Base-by-base conservation (phyloP, 2,113 vertebrate species). In the Sporophila hypoxantha region DNA sequence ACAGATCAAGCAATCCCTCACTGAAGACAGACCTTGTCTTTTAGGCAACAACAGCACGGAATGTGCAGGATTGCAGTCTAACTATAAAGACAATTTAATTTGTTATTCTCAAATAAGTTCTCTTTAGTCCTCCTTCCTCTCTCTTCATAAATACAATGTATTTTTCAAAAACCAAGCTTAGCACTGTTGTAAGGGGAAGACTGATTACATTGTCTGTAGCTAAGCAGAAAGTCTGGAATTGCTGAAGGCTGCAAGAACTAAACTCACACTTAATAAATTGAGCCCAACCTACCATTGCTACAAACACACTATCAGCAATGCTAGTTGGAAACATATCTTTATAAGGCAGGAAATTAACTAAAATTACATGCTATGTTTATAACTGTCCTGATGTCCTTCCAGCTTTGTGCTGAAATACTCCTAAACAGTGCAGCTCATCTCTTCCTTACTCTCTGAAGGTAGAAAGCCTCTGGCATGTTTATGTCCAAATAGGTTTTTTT, bases 81-180 rank as follows among this genome's bases (percentile, higher is more conserved):
- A 64, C 76, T 86, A 41, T 23, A 86, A 76, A 82, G 66, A 53
- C 49, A 61, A 81, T 74, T 93, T 88, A 62, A 90, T 92, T 91
- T 87, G 19, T 68, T 85, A 44, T 71, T 74, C 82, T 82, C 88
- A 64, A 87, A 62, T 20, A 25, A 25, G 20, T 23, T 76, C 16
- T 92, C 8, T 76, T 49, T 82, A 53, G 52, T 59, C 14, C 9
- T 56, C 55, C n/a, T 52, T 60, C n/a, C 7, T 57, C 17, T 61
- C 17, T 73, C 44, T 70, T 82, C 29, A 53, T 59, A 82, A 68
- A 90, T 27, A 60, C 27, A 70, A 17, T 12, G 13, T 11, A 65
- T 80, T 89, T 90, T 90, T 82, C 39, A 82, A 85, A 77, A 26
- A 66, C 12, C 8, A 25, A 22, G 1, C 49, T 85, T 67, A 70